Evolutionary conservation across 1,140 invertebrate genomes (phyloP).

Genomic region (Drosophila paulistorum): DNA sequence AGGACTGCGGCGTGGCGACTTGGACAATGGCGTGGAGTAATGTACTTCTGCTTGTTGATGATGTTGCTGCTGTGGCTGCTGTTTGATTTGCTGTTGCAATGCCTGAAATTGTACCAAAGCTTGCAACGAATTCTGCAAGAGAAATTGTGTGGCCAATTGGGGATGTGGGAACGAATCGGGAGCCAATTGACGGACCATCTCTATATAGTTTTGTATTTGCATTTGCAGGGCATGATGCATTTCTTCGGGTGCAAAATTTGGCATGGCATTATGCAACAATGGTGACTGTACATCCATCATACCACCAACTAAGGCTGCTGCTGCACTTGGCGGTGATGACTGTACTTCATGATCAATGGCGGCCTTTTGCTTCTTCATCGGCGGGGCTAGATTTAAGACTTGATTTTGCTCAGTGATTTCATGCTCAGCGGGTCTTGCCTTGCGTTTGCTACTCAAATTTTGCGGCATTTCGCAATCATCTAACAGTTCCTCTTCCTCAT

Average conservation of each 20-base stretch:
- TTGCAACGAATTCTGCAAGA: constrained; percentile 84
- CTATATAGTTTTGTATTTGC: constrained; percentile 80
- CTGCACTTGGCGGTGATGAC: constrained; percentile 5
- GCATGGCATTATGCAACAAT: constrained; percentile 38
- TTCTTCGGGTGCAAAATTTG: constrained; percentile 55
- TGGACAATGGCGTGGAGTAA: constrained; percentile 80
- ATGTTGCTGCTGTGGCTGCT: constrained; percentile 69
- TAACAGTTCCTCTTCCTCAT: constrained; percentile 57
- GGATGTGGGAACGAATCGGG: constrained; percentile 71
- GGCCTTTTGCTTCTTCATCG: constrained; percentile 52
- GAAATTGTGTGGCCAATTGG: constrained; percentile 71
- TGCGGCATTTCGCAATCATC: constrained; percentile 57
- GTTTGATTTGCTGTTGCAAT: constrained; percentile 91
- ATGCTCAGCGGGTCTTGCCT: constrained; percentile 34
- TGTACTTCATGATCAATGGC: constrained; percentile 19
- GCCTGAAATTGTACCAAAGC: constrained; percentile 91
- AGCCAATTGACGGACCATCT: constrained; percentile 75
- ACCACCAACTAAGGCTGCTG: constrained; percentile 2
- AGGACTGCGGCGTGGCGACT: constrained; percentile 84
- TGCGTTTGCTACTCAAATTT: constrained; percentile 74
- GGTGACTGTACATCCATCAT: constrained; percentile 21
- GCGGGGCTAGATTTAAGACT: constrained; percentile 67
- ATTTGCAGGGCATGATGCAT: constrained; percentile 81
- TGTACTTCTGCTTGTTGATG: constrained; percentile 23
- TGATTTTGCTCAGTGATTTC: constrained; percentile 52